These are phyloP conservation scores for Enteromius trimaculatus DNA, from an alignment of 2,797 vertebrate genomes.

Conservation along the genomic window DNA sequence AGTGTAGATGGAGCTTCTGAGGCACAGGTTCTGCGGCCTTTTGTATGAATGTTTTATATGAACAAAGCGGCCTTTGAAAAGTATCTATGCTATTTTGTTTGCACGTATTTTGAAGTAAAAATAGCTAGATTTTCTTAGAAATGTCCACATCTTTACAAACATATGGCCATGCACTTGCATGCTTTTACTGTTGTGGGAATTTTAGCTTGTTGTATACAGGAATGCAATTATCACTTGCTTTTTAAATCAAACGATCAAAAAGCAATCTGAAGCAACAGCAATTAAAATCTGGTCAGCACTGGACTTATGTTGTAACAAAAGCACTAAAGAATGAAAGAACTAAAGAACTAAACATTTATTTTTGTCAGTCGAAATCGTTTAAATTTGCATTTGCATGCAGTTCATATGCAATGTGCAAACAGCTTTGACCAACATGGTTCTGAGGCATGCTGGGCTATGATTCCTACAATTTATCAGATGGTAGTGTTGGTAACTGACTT, in stretches of 20 bases:
- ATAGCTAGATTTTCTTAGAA: background rate
- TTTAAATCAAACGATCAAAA: background rate
- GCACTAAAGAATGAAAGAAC: background rate
- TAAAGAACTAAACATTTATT: background rate
- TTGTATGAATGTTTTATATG: constrained; percentile 24
- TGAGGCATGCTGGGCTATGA: constrained; percentile 7
- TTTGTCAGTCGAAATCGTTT: background rate
- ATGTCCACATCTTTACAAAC: background rate
- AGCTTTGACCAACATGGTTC: constrained; percentile 6
- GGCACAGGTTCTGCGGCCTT: background rate
- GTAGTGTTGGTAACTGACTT: constrained; percentile 37
- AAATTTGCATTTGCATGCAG: background rate
- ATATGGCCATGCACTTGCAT: background rate
- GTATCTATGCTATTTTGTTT: background rate
- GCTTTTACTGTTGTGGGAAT: background rate
- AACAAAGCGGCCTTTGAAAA: background rate
- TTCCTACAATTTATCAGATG: constrained; percentile 32
- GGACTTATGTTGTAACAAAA: background rate
- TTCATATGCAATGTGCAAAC: constrained; percentile 3
- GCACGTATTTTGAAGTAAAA: background rate
- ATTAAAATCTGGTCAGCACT: background rate
- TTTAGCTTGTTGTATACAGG: background rate
- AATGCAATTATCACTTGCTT: background rate
- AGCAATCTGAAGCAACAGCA: background rate
- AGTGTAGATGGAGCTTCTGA: background rate